Percentiles rank a stretch among this genome's conserved stretches.
Evolutionary conservation across 2,888 invertebrate species (phyloP).

Genomic region (Gnatocerus cornutus): DNA sequence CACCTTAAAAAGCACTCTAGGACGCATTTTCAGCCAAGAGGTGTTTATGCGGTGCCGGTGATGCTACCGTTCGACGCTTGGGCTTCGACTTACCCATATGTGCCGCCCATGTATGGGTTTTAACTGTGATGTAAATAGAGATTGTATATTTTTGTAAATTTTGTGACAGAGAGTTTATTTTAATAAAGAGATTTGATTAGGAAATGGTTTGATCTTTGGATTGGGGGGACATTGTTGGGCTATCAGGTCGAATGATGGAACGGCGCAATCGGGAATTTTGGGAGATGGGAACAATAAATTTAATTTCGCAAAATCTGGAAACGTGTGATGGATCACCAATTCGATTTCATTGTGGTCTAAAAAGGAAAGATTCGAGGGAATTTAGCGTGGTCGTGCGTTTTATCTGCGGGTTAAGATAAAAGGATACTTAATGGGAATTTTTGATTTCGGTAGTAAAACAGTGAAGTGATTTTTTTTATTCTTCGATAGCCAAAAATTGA

Average conservation of each 20-base stretch:
- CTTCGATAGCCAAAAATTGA: neutral
- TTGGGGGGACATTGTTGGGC: constrained; percentile 24
- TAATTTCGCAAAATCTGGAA: constrained; percentile 50
- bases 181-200: constrained; percentile 31
- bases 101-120: constrained; percentile 62
- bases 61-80: constrained; percentile 69
- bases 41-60: constrained; percentile 71
- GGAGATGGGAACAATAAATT: constrained; percentile 44
- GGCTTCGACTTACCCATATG: constrained; percentile 61
- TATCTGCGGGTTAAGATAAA: neutral
- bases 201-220: constrained; percentile 19
- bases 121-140: constrained; percentile 47
- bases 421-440: neutral
- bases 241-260: constrained; percentile 36
- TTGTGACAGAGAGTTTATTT: constrained; percentile 19
- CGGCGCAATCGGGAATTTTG: constrained; percentile 19
- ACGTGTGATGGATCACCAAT: constrained; percentile 49
- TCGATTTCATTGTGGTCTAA: constrained; percentile 31
- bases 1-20: constrained; percentile 95
- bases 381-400: neutral
- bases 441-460: neutral
- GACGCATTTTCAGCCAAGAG: constrained; percentile 81
- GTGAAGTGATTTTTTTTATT: neutral
- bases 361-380: constrained; percentile 16
- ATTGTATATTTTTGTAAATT: constrained; percentile 9